Base-by-base conservation (phyloP, 2,888 invertebrate genomes). In the Dicranocentrus wangi region DNA sequence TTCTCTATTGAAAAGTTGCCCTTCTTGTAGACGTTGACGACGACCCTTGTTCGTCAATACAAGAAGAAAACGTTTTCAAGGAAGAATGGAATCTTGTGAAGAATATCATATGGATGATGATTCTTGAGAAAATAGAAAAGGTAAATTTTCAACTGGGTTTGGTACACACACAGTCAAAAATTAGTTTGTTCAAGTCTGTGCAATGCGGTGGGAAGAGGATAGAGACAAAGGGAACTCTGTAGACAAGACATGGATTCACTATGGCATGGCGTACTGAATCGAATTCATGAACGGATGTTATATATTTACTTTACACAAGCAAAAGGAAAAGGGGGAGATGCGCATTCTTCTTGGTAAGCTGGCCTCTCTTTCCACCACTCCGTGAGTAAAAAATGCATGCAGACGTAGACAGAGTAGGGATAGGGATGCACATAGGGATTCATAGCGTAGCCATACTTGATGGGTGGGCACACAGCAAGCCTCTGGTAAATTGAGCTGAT, bases 381-480 rank as follows among this genome's bases (percentile, higher is more conserved):
- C 8, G 8, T 47, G 17, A 15, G 5, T 23, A 42, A 71, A 60
- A 71, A 71, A 60, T 55, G 55, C 13, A 43, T 39, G 15, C 55
- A 55, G 13, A n/a, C n/a, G 42, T 28, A n/a, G 27, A 21, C 53
- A 69, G 32, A 7, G 69, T n/a, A 32, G 32, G 32, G 32, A 10
- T 32, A 32, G 32, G 32, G 32, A 32, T 32, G 32, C 32, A 32
- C 32, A 32, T 32, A 10, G 32, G 10, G 5, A 32, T 32, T 3
- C 10, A 32, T 7, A 32, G 32, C 32, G 3, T 32, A 10, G n/a
- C 23, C 42, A 17, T 17, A 58, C 71, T 63, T 66, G 65, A 66
- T 76, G 76, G 76, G 76, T 76, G 76, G 76, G 68, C 68, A 76
- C 76, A 23, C 68, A 76, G 76, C 76, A 76, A 76, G 76, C 58